phyloP scores from a whole-genome alignment of 2,797 vertebrate genomes.

The Kryptolebias ocellatus region DNA sequence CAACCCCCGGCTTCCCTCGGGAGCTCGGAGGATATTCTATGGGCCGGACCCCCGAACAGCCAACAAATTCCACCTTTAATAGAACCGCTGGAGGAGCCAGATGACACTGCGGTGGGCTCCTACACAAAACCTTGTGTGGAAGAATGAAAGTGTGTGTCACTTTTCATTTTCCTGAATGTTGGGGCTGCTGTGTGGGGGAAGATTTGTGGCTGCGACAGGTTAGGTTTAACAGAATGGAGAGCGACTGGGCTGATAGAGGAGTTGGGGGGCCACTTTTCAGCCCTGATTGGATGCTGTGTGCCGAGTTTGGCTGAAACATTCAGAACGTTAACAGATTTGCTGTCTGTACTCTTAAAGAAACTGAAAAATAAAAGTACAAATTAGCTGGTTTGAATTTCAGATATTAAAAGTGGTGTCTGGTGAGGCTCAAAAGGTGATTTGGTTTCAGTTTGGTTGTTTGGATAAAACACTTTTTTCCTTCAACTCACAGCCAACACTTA shows the following conservation, averaged over 20 bases:
- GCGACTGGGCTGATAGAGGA: constrained; percentile 34
- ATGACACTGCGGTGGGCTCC: constrained; percentile 54
- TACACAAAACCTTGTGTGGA: constrained; percentile 55
- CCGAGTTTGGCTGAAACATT: constrained; percentile 15
- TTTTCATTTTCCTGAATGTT: constrained; percentile 75
- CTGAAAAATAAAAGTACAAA: not conserved
- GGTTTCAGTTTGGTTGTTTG: constrained; percentile 21
- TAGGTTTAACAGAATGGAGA: constrained; percentile 44
- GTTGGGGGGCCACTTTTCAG: constrained; percentile 46
- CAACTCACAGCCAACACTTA: constrained; percentile 9
- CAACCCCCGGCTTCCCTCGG: constrained; percentile 63
- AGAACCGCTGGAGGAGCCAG: constrained; percentile 60
- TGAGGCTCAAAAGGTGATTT: constrained; percentile 6
- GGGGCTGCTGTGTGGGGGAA: constrained; percentile 43
- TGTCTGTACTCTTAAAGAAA: not conserved
- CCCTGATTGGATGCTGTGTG: constrained; percentile 37
- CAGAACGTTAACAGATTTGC: constrained; percentile 24
- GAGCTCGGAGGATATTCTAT: constrained; percentile 65
- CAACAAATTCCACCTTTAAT: constrained; percentile 71
- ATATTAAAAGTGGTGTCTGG: constrained; percentile 39
- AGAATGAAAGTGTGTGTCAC: constrained; percentile 75
- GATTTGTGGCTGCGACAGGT: constrained; percentile 52
- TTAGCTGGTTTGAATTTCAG: not conserved
- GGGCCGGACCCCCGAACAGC: constrained; percentile 58
- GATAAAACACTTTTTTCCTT: not conserved